Conservation (phyloP, 2,888 invertebrate species). For the Dascillus cervinus region DNA sequence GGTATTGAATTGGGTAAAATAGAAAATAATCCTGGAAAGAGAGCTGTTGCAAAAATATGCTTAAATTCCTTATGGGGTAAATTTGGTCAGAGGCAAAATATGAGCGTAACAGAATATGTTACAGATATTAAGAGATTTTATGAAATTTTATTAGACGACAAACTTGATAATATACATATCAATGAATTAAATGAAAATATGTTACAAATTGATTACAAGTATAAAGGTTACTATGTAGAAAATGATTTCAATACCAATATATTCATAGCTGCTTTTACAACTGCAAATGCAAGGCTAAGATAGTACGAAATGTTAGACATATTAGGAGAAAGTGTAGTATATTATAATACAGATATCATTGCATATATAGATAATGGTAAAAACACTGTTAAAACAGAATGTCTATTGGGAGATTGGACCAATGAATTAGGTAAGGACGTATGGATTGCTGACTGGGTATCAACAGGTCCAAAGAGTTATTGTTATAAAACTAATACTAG, state of each 20-base stretch:
- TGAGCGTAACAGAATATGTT: conserved; percentile 9
- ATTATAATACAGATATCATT: conserved; percentile 13
- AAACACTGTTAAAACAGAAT: conserved; percentile 13
- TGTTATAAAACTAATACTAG: no score
- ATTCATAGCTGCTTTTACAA: conserved; percentile 15
- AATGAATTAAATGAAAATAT: conserved; percentile 13
- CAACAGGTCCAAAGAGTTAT: conserved; percentile 9
- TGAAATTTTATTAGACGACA: conserved; percentile 13
- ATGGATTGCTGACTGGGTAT: conserved; percentile 14
- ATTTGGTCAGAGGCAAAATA: conserved; percentile 16
- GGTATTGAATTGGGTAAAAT: conserved; percentile 21
- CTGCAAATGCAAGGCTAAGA: conserved; percentile 14
- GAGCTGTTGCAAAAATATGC: conserved; percentile 20
- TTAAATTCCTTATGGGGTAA: conserved; percentile 23
- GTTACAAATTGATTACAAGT: conserved; percentile 11
- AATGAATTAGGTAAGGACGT: conserved; percentile 11
- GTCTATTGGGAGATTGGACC: conserved; percentile 12
- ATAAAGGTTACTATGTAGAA: conserved; percentile 13
- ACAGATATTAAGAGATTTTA: conserved; percentile 9
- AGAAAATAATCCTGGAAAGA: conserved; percentile 17
- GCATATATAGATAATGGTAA: conserved; percentile 9
- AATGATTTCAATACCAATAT: conserved; percentile 15
- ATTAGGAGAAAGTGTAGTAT: conserved; percentile 12
- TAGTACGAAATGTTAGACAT: conserved; percentile 14
- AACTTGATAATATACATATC: conserved; percentile 12